Evolutionary conservation across 1,140 invertebrate species (phyloP), one percentile per base, ranked within the genome.

Genomic region (Notospermus geniculatus): DNA sequence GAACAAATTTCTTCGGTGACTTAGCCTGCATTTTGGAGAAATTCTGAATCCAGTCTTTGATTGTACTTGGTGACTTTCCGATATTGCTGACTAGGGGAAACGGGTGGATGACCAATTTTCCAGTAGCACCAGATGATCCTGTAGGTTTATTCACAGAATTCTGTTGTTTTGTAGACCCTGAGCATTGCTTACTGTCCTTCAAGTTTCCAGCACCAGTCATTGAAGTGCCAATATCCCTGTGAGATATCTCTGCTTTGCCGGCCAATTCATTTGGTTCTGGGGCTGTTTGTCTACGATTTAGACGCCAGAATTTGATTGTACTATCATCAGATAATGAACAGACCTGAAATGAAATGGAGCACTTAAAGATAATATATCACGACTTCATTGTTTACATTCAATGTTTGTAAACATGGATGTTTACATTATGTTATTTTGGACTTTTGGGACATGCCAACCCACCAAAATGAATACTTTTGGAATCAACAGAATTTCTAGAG

Each of bases 271-370:
- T 62, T 2, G 43, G 61, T 46, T 39, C 36, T 19, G 58, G 32
- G 23, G 50, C 28, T 15, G 55, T 60, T 1, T 57, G 41, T 27
- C 67, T 55, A 23, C 69, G 63, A 36, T 63, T 63, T 13, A 75
- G 78, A 46, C 85, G 83, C 91, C 90, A 93, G 57, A 92, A 85
- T 72, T 88, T 87, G 69, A 91, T 87, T 0, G 85, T 82, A 9
- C 87, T 86, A 81, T 92, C 91, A 74, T 93, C 91, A 39, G 88
- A 89, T 75, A 90, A 89, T 0, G 91, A 92, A 7, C 90, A 87
- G 58, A 92, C 80, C 76, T 87, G 80, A 25, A 80, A 68, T 64
- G 43, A 43, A 60, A 55, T n/a, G n/a, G n/a, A 63, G 27, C 39
- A 43, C 39, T 43, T 43, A 13, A 43, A 13, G 11, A 43, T 19